Conservation (phyloP, 2,888 invertebrate genomes). For the Margaritifera margaritifera region DNA sequence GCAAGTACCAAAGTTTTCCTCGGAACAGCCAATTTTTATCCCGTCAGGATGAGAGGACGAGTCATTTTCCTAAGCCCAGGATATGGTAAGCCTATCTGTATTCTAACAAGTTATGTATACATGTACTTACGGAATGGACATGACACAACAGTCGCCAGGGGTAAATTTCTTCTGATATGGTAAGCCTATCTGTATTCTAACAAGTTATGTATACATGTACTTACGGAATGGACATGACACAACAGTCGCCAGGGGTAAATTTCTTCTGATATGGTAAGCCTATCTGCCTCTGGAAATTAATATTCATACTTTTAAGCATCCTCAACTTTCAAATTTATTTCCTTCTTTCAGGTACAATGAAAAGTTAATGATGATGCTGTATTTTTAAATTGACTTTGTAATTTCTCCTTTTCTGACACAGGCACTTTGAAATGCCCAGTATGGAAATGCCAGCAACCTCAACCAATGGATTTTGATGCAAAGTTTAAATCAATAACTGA, state of each 20-base stretch:
- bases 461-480: neutral
- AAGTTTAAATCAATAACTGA: neutral
- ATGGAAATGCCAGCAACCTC: neutral
- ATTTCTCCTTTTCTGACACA: too few species aligned
- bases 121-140: constrained; percentile 45
- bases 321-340: too few species aligned
- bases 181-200: constrained; percentile 8
- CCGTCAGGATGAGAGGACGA: neutral
- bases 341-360: too few species aligned
- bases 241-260: constrained; percentile 53
- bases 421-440: constrained; percentile 1
- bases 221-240: constrained; percentile 48
- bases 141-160: constrained; percentile 48
- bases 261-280: constrained; percentile 49
- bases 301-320: constrained; percentile 1
- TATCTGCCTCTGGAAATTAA: constrained; percentile 54
- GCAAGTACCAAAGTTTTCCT: neutral
- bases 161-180: constrained; percentile 49
- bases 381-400: too few species aligned
- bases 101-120: neutral
- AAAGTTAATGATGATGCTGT: too few species aligned
- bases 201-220: constrained; percentile 11
- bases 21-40: neutral
- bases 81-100: neutral
- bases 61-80: too few species aligned